Evolutionary conservation across 2,888 invertebrate species (phyloP), one percentile per base, ranked within the genome.

Genomic region (Trichopoda pennipes): DNA sequence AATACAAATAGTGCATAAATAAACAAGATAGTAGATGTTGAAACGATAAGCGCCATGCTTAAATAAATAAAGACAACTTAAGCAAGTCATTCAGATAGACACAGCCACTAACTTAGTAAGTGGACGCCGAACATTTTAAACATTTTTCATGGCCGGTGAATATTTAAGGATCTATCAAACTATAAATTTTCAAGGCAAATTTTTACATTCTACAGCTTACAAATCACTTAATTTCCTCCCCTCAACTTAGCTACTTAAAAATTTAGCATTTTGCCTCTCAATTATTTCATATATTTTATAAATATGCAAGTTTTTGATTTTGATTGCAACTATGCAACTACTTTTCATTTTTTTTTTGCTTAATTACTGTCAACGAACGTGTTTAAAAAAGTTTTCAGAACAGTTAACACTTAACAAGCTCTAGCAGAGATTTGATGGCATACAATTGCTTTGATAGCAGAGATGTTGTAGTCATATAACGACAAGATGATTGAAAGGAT

Each of bases 1-100:
- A 86, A 85, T 88, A 88, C 88, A 89, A 88, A 89, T 89, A 87
- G 89, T 87, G 89, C 89, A 89, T 89, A 89, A 89, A 89, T 89
- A 89, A 89, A 89, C 89, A 89, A 86, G 88, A 89, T 87, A 88
- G 87, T 87, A 87, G 89, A 89, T 89, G 87, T 87, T 88, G 47
- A 87, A 87, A 78, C 81, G 84, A 85, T 85, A 85, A 84, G 84
- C 85, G 84, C 84, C 84, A 83, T 68, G 28, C 73, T 47, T 32
- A 64, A 64, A 42, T 44, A 70, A 70, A 70, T 64, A 85, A 85
- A 75, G 64, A 75, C 75, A 68, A 79, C 51, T 85, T 38, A 63
- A 66, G 28, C 28, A 42, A 69, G 55, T 51, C 60, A 64, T 38
- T 35, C 42, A n/a, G 17, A 42, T 60, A 60, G 58, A 60, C 56